phyloP scores from a whole-genome alignment of 2,113 vertebrate species.

The Syngnathus floridae region DNA sequence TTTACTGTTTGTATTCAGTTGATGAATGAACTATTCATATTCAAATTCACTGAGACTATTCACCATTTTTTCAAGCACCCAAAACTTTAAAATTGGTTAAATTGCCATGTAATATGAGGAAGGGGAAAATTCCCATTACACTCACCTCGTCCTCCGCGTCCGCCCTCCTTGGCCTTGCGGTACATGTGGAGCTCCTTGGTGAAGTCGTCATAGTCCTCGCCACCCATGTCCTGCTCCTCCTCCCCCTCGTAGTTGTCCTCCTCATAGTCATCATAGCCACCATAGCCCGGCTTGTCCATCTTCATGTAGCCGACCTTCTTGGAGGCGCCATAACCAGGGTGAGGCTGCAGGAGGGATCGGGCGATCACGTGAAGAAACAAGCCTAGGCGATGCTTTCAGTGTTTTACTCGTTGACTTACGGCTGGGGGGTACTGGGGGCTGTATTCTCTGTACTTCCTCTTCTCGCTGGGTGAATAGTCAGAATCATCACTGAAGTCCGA shows the following conservation, averaged over 20 bases:
- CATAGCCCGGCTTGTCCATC: conserved; percentile 82
- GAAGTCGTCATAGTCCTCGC: conserved; percentile 89
- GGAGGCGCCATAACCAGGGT: conserved; percentile 74
- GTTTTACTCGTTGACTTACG: conserved; percentile 50
- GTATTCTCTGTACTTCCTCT: conserved; percentile 90
- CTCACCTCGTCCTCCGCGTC: conserved; percentile 61
- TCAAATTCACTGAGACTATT: neutral
- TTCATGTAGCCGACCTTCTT: conserved; percentile 86
- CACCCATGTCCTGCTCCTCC: conserved; percentile 81
- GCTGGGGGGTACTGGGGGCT: conserved; percentile 80
- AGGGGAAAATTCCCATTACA: neutral
- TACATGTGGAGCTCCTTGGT: conserved; percentile 90
- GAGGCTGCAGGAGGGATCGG: conserved; percentile 60
- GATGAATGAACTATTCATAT: neutral
- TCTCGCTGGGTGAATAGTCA: conserved; percentile 87
- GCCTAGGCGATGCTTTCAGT: neutral
- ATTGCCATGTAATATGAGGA: neutral
- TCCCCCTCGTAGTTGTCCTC: conserved; percentile 82
- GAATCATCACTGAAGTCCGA: conserved; percentile 91
- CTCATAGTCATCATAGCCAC: conserved; percentile 82
- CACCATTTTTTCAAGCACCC: neutral
- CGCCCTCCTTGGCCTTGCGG: conserved; percentile 84
- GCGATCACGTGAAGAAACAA: neutral
- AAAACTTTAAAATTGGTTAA: neutral
- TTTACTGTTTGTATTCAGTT: neutral